phyloP scores from a whole-genome alignment of 2,888 invertebrate genomes.

The Pristionchus japonicus region DNA sequence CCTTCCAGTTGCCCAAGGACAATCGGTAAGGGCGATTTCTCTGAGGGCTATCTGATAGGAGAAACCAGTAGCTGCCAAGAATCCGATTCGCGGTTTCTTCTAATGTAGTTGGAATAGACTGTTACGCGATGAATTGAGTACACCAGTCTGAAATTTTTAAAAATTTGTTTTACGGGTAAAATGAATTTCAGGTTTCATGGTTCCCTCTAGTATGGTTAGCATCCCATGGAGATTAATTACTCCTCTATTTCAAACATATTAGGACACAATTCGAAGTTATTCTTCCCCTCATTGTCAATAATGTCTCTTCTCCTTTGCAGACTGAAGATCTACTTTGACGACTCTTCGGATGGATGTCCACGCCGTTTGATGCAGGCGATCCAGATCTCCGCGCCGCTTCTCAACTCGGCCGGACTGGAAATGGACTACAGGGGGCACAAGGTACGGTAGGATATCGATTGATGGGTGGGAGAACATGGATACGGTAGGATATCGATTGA shows the following conservation, averaged over 20 bases:
- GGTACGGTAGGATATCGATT: neutral
- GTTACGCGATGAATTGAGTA: too few relatives aligned
- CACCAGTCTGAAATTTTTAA: too few relatives aligned
- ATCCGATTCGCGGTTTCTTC: neutral
- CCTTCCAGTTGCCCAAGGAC: constrained; percentile 59
- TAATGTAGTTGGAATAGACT: neutral
- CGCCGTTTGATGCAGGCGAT: constrained; percentile 67
- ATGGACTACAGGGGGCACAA: constrained; percentile 53
- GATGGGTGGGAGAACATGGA: neutral
- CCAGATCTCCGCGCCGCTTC: constrained; percentile 60
- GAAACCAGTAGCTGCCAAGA: too few relatives aligned
- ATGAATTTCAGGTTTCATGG: too few relatives aligned
- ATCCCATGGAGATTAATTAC: too few relatives aligned
- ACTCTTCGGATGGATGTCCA: constrained; percentile 61
- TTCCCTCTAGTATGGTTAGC: too few relatives aligned
- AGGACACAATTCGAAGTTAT: too few relatives aligned
- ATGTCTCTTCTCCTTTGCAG: constrained; percentile 39
- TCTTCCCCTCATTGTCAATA: neutral
- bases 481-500: neutral
- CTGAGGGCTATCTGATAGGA: too few relatives aligned
- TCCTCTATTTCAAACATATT: too few relatives aligned
- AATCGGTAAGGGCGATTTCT: too few relatives aligned
- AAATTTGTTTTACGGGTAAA: too few relatives aligned
- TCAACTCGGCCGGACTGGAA: constrained; percentile 57
- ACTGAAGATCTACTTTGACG: constrained; percentile 68